Percentiles rank a stretch among this genome's conserved stretches.
Evolutionary conservation across 1,140 invertebrate species (phyloP).

Genomic region (Eumaeus atala): DNA sequence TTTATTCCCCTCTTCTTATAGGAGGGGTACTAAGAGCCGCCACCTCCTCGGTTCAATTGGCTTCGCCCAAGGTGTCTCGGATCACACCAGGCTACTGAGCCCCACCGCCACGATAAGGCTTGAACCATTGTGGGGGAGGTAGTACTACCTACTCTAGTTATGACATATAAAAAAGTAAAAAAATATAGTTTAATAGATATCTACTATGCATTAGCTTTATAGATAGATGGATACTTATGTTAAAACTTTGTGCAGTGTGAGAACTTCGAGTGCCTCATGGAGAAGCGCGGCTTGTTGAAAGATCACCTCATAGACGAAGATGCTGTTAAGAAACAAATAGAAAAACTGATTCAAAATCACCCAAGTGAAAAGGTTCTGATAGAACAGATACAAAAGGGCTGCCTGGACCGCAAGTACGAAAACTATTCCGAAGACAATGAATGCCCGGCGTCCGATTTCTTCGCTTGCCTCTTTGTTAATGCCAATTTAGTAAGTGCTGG

Average conservation of each 20-base stretch:
- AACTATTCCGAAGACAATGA: too few species aligned
- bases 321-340: conserved; percentile 20
- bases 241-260: conserved; percentile 26
- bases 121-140: too few species aligned
- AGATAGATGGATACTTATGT: too few species aligned
- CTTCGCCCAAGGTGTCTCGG: too few species aligned
- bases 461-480: conserved; percentile 26
- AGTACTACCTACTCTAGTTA: too few species aligned
- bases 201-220: neutral
- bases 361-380: conserved; percentile 21
- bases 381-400: conserved; percentile 26
- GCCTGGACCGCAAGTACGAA: conserved; percentile 25
- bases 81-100: too few species aligned
- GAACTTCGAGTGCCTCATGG: conserved; percentile 27
- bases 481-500: conserved; percentile 21
- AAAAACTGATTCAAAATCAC: conserved; percentile 20
- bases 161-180: too few species aligned
- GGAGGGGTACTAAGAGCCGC: too few species aligned
- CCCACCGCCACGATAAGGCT: too few species aligned
- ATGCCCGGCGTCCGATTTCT: neutral
- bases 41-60: too few species aligned
- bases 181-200: neutral
- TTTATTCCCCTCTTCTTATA: too few species aligned
- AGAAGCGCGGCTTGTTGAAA: conserved; percentile 25
- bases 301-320: conserved; percentile 28